Evolutionary conservation across 2,113 vertebrate species (phyloP), one percentile per base, ranked within the genome.

Genomic region (Passer montanus): DNA sequence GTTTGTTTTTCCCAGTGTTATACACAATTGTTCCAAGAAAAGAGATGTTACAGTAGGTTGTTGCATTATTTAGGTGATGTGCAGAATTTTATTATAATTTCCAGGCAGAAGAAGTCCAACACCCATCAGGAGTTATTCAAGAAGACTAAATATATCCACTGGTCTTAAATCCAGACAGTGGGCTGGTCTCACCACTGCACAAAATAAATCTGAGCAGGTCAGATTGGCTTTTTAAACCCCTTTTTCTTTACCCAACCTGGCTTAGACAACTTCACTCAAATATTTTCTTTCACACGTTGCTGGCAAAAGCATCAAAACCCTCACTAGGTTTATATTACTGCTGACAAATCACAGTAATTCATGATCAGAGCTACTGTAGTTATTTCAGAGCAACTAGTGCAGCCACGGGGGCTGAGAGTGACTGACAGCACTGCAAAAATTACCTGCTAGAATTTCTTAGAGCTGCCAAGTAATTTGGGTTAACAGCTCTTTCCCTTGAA

Each of bases 271-370:
- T 94, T 81, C 69, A 82, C 78, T 95, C 84, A 93, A 96, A 91
- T 93, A 90, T 95, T 97, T 97, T 94, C 88, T 95, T 96, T 93
- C 94, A 91, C 75, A 74, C 43, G 60, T 95, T 89, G 70, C 85
- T 97, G 88, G 95, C 87, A 94, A 91, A 92, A 95, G 77, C 91
- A 96, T 95, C 96, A 95, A 94, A 97, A 93, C 95, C 68, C 70
- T 95, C 27, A 24, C 92, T 87, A 89, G 94, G 95, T 46, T 97
- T 95, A 60, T 88, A 91, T 97, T 97, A 96, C 94, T 91, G 84
- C 94, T 94, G 96, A 97, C 96, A 97, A 96, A 97, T 97, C 97
- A 96, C 80, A 84, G 95, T 94, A 96, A 97, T 97, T 97, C 96
- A 95, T 77, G 93, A 93, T 94, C 96, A 96, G 89, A 95, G 81